phyloP scores from a whole-genome alignment of 2,797 vertebrate species.

The Siniperca undulata region DNA sequence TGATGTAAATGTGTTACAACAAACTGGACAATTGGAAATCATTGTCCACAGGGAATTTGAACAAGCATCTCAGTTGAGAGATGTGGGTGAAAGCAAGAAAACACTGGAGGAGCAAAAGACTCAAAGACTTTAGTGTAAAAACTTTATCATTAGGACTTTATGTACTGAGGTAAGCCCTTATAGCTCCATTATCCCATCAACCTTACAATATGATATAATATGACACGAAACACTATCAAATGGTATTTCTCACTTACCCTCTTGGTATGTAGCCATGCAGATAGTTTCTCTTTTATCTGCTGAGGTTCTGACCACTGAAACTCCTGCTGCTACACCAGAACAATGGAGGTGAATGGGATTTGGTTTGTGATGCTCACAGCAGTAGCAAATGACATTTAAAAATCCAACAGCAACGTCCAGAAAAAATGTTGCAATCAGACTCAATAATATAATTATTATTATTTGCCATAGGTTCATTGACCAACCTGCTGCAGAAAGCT shows the following conservation, averaged over 20 bases:
- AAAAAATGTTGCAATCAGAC: not conserved
- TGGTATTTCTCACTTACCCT: not conserved
- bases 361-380: not conserved
- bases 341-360: not conserved
- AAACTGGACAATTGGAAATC: not conserved
- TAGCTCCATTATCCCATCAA: not conserved
- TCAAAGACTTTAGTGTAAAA: not conserved
- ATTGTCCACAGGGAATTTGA: not conserved
- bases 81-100: not conserved
- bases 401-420: not conserved
- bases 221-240: not conserved
- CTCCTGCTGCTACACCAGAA: not conserved
- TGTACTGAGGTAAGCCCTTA: not conserved
- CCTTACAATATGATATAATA: not conserved
- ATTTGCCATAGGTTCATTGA: constrained; percentile 77
- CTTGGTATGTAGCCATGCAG: not conserved
- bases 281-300: not conserved
- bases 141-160: not conserved
- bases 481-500: constrained; percentile 92
- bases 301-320: not conserved
- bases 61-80: not conserved
- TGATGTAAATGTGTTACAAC: not conserved
- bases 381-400: not conserved
- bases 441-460: not conserved
- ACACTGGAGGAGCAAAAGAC: not conserved